phyloP scores from a whole-genome alignment of 2,113 vertebrate species.

The Ammodytes dubius region DNA sequence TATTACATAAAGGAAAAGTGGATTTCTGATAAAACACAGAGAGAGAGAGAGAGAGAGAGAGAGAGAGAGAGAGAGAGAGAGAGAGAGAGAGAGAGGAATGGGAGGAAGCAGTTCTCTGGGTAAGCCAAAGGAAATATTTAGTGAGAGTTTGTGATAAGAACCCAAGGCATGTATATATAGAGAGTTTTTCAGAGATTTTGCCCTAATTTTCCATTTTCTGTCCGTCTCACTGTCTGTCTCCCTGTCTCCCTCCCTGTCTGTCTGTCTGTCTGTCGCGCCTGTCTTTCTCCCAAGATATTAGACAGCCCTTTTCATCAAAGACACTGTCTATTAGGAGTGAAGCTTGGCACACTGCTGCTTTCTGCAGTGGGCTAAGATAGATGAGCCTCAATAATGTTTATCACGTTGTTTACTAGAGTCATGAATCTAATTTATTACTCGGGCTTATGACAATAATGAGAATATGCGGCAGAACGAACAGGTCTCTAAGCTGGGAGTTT shows the following conservation, averaged over 20 bases:
- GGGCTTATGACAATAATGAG: background rate
- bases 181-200: conserved; percentile 22
- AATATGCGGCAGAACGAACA: too few species aligned
- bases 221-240: background rate
- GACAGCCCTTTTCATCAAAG: conserved; percentile 10
- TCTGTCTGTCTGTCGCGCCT: background rate
- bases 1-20: conserved; percentile 41
- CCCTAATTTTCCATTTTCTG: conserved; percentile 21
- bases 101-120: background rate
- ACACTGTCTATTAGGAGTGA: background rate
- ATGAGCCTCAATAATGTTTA: conserved; percentile 14
- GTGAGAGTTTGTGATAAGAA: background rate
- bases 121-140: conserved; percentile 49
- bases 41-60: background rate
- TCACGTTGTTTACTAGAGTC: background rate
- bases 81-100: background rate
- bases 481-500: background rate
- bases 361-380: background rate
- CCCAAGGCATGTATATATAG: background rate
- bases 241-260: too few species aligned
- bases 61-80: background rate
- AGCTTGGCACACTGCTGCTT: too few species aligned
- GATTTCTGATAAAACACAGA: conserved; percentile 44
- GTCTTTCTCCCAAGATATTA: background rate
- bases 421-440: conserved; percentile 1